Evolutionary conservation across 2,113 vertebrate genomes (phyloP), one percentile per base, ranked within the genome.

Genomic region (Onychostruthus taczanowskii): DNA sequence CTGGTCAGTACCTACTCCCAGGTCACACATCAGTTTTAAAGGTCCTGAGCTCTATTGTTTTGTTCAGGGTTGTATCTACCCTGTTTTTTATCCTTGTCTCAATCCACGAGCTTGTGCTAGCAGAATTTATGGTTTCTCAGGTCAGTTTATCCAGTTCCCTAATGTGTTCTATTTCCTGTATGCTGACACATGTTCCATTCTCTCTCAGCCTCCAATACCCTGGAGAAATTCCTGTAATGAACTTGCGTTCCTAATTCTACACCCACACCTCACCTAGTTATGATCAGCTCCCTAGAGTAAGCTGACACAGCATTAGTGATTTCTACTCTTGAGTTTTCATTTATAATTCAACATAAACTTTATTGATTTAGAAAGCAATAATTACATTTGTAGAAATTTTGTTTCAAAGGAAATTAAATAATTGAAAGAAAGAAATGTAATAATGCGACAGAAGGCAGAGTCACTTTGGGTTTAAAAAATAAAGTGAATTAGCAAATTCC

Each of bases 321-420:
- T 90, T 95, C 84, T 70, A 37, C 0, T 6, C 75, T 70, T 64
- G 58, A 90, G 43, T 70, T 88, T 62, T 43, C 87, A 91, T 94
- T 92, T 91, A 94, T 92, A 96, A 92, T 95, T 96, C 75, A 95
- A 55, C 74, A 75, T 39, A 94, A 87, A 43, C 33, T 39, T 84
- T 77, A 93, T 89, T 72, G 85, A 89, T 94, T 84, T 93, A 95
- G 70, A 94, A 97, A 86, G 63, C 72, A 95, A 88, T 84, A 93
- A 95, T 94, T 94, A 82, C 73, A 94, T 95, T 84, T 91, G 76
- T 68, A 80, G 86, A 84, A 79, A 43, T 89, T 78, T 77, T 92
- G 64, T 76, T 90, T 86, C 49, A 43, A 78, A 87, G 49, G 55
- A 85, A 95, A 94, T 93, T 84, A 92, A 94, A 93, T 83, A 92